phyloP scores from a whole-genome alignment of 2,888 invertebrate genomes.

The Harmothoe impar region DNA sequence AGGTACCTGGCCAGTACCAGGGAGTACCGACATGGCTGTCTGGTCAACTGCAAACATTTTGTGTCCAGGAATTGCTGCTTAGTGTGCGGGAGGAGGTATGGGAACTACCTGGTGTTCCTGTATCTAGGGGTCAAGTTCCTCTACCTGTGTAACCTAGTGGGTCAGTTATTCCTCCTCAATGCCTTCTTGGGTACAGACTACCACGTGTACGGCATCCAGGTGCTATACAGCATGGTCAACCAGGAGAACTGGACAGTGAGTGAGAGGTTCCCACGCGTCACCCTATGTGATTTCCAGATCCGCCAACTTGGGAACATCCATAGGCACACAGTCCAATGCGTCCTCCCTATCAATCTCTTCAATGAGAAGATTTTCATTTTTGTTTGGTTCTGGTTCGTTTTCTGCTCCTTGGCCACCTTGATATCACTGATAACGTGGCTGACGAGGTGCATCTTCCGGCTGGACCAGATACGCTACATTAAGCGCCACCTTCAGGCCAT shows the following conservation, averaged over 20 bases:
- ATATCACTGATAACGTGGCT: slow-evolving; percentile 83
- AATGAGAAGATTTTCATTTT: slow-evolving; percentile 83
- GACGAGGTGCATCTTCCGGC: slow-evolving; percentile 37
- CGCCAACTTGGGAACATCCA: slow-evolving; percentile 70
- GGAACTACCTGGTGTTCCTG: slow-evolving; percentile 84
- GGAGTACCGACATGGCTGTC: slow-evolving; percentile 81
- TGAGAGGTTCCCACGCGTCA: slow-evolving; percentile 70
- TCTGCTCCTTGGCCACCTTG: slow-evolving; percentile 82
- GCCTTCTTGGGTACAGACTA: slow-evolving; percentile 73
- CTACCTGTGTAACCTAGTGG: slow-evolving; percentile 83
- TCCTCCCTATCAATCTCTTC: slow-evolving; percentile 74
- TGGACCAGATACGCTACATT: slow-evolving; percentile 65
- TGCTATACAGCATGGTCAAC: slow-evolving; percentile 66
- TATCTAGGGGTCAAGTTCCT: slow-evolving; percentile 84
- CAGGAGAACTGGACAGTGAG: slow-evolving; percentile 69
- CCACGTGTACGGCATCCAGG: slow-evolving; percentile 70
- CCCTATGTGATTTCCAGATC: slow-evolving; percentile 71
- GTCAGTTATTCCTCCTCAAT: slow-evolving; percentile 83
- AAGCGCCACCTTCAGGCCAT: slow-evolving; percentile 65
- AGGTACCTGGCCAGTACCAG: slow-evolving; percentile 83
- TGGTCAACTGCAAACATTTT: slow-evolving; percentile 79
- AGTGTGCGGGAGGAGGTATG: slow-evolving; percentile 82
- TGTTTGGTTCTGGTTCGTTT: slow-evolving; percentile 85
- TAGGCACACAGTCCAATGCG: slow-evolving; percentile 78
- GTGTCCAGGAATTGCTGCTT: slow-evolving; percentile 81